phyloP scores from a whole-genome alignment of 64 coral and sea anemone genomes.

The Exaiptasia diaphana region DNA sequence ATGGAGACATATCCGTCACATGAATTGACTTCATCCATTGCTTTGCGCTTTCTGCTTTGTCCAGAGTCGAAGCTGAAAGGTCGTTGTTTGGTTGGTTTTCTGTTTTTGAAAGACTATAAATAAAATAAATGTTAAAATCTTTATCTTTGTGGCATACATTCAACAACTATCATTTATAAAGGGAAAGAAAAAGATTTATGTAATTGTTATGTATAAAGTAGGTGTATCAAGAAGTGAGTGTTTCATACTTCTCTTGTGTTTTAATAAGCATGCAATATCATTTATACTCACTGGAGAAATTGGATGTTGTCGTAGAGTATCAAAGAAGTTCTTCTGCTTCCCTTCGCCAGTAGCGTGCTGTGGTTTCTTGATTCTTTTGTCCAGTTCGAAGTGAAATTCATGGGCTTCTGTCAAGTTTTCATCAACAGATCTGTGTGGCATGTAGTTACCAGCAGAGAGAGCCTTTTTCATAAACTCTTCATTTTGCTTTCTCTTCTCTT shows the following conservation, averaged over 20 bases:
- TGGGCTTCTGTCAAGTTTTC: constrained; percentile 71
- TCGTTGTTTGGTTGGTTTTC: constrained; percentile 59
- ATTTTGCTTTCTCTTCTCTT: constrained; percentile 73
- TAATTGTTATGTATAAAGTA: neutral
- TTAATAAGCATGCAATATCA: neutral
- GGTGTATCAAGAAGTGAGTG: neutral
- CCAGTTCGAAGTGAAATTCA: constrained; percentile 94
- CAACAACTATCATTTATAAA: neutral
- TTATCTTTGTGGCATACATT: neutral
- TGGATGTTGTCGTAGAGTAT: constrained; percentile 77
- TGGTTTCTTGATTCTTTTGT: constrained; percentile 67
- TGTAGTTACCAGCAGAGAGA: constrained; percentile 53
- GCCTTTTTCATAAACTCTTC: constrained; percentile 93
- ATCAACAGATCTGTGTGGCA: constrained; percentile 58
- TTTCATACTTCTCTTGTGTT: neutral
- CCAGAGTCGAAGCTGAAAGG: constrained; percentile 69
- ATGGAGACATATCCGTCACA: constrained; percentile 50
- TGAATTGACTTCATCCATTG: constrained; percentile 25
- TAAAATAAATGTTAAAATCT: neutral
- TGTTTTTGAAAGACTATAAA: constrained; percentile 70
- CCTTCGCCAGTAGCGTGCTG: constrained; percentile 15
- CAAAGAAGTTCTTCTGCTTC: constrained; percentile 68
- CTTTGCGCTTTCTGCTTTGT: constrained; percentile 46
- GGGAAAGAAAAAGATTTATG: too few species aligned
- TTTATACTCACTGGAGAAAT: constrained; percentile 76